Evolutionary conservation across 1,140 invertebrate genomes (phyloP), one percentile per base, ranked within the genome.

Genomic region (Maniola jurtina): DNA sequence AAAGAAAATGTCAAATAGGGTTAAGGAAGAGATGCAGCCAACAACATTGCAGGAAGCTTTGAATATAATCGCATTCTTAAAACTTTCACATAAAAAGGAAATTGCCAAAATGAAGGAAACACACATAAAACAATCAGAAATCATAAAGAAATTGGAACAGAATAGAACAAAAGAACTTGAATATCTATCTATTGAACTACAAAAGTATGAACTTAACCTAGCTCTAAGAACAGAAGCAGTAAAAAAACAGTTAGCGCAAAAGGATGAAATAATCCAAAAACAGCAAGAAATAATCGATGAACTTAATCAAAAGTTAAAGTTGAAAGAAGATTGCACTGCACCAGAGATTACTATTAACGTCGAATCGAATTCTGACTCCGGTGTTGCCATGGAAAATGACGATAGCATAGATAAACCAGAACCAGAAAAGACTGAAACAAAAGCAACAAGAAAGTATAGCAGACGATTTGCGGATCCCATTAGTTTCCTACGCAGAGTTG

Each of bases 351-450:
- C 66, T 36, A 77, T 89, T 48, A 61, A 76, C 42, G 69, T 84
- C 1, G 86, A 90, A 73, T 90, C 86, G 0, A 90, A 90, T 78
- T 90, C 88, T 61, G 88, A 90, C 66, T 90, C 88, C 14, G 88
- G 88, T 52, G 70, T 90, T 55, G 88, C 80, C 16, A 77, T 90
- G 72, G 88, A 88, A 48, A 77, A 79, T 58, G 85, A 90, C 25
- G 83, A 90, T 33, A 83, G 57, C 50, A 64, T 68, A 38, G 50
- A 58, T 13, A 88, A 88, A 74, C 36, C 69, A 2, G 75, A 81
- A 55, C 76, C 85, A 69, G 63, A 33, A 8, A 88, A 88, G 64
- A 62, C 74, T 9, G 85, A 85, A 68, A 61, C 72, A 1, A 90
- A 89, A 80, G 55, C 83, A 0, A 72, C 71, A n/a, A 77, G 84